Base-by-base conservation (phyloP, 2,113 vertebrate genomes). In the Epinephelus fuscoguttatus region DNA sequence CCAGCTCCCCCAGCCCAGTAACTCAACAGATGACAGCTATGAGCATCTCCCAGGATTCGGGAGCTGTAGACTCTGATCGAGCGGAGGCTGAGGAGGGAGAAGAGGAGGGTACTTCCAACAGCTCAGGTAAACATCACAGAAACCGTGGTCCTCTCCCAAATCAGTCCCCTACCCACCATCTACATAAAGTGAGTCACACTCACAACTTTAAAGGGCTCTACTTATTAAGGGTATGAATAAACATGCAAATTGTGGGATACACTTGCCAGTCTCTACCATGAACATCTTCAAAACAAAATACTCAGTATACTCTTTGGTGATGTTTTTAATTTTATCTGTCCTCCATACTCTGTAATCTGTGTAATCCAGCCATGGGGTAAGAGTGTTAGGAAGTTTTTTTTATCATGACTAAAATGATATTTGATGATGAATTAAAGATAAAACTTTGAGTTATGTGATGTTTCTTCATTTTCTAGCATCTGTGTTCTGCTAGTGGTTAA, bases 21-120 rank as follows among this genome's bases (percentile, higher is more conserved):
- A 97, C 97, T 81, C 96, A 97, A 90, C 96, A 97, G 93, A 97
- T 97, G 96, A 97, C 96, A 0, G 96, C 97, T 10, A 97, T 97
- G 97, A 97, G 96, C 95, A 97, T 97, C 91, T 97, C 96, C 81
- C 96, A 96, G 90, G 97, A 97, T 40, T 93, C 95, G 3, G 92
- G 69, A 66, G 91, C 93, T 71, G 91, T 90, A 0, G 96, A 97
- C 80, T 92, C 95, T 2, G 96, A 96, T 80, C 93, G 94, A 82
- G 90, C 94, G 2, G 90, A 95, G 57, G 85, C 59, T 4, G 94
- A 95, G 1, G 95, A 94, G 25, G 95, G 91, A 15, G 95, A 96
- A n/a, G 95, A 95, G 37, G 94, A 92, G 81, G 89, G 88, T 23
- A 84, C 93, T 30, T 93, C 95, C 72, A 94, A 84, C 88, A 92